Evolutionary conservation across 1,140 invertebrate species (phyloP).

Genomic region (Belonocnema kinseyi): DNA sequence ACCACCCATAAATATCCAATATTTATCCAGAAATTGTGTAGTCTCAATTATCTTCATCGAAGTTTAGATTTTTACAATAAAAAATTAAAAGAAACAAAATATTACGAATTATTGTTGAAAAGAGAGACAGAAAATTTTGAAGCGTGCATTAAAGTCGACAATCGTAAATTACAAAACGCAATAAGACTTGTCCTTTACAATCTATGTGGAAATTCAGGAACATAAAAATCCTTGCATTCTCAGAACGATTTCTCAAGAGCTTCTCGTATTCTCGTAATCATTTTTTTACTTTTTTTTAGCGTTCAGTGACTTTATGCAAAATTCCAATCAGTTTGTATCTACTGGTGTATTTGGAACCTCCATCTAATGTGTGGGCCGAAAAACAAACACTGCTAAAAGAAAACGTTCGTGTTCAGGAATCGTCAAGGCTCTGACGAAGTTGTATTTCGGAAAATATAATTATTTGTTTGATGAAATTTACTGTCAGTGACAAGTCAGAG

Average conservation of each 20-base stretch:
- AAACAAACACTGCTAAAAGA: constrained; percentile 18
- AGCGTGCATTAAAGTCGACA: neutral
- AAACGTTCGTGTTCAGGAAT: constrained; percentile 26
- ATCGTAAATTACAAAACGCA: neutral
- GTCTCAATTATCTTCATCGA: too few species aligned
- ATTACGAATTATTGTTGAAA: neutral
- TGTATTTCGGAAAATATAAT: neutral
- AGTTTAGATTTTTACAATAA: too few species aligned
- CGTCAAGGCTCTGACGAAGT: neutral
- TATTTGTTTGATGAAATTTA: constrained; percentile 23
- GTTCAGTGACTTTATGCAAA: neutral
- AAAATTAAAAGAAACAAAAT: too few species aligned
- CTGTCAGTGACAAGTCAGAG: constrained; percentile 2
- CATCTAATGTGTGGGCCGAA: neutral
- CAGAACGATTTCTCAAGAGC: neutral
- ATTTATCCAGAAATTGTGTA: too few species aligned
- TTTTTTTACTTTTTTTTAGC: neutral
- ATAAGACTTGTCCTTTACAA: neutral
- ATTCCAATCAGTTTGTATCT: constrained; percentile 1
- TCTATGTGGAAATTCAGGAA: neutral
- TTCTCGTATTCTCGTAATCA: neutral
- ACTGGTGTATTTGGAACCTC: constrained; percentile 1
- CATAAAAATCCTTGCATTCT: too few species aligned
- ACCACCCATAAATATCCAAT: too few species aligned
- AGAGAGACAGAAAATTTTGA: neutral